Percentiles rank a stretch among this genome's conserved stretches.
phyloP scores from a whole-genome alignment of 2,888 invertebrate genomes.

The Iselma pallidipennis region DNA sequence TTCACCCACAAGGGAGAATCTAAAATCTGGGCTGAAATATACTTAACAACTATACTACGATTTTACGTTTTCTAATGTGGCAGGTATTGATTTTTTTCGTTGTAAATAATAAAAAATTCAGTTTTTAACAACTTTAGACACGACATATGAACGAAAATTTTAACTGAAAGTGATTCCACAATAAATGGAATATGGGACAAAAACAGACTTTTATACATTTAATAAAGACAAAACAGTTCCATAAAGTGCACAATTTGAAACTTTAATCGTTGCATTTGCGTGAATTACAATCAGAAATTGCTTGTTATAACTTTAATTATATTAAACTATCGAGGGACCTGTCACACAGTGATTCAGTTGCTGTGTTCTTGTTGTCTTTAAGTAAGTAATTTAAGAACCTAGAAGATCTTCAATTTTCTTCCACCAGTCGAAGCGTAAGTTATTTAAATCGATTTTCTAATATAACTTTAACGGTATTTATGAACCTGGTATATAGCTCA shows the following conservation, averaged over 20 bases:
- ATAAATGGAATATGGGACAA: background rate
- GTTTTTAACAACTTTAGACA: too few species aligned
- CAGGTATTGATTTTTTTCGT: background rate
- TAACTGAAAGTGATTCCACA: background rate
- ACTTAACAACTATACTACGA: background rate
- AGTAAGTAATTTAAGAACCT: too few species aligned
- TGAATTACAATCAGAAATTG: background rate
- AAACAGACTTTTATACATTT: background rate
- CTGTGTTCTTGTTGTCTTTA: too few species aligned
- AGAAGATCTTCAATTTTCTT: too few species aligned
- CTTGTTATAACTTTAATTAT: background rate
- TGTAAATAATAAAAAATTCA: too few species aligned
- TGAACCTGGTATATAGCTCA: background rate
- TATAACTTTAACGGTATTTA: background rate
- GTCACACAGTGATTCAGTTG: too few species aligned
- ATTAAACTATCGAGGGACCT: background rate
- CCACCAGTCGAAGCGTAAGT: background rate
- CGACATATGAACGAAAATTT: too few species aligned
- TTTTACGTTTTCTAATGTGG: background rate
- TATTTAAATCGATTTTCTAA: background rate
- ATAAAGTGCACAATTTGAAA: too few species aligned
- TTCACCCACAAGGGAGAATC: too few species aligned
- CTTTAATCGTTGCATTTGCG: background rate
- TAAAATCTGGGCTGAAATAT: background rate
- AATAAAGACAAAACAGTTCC: background rate